Base-by-base conservation (phyloP, 1,140 invertebrate genomes). In the Nymphalis io region DNA sequence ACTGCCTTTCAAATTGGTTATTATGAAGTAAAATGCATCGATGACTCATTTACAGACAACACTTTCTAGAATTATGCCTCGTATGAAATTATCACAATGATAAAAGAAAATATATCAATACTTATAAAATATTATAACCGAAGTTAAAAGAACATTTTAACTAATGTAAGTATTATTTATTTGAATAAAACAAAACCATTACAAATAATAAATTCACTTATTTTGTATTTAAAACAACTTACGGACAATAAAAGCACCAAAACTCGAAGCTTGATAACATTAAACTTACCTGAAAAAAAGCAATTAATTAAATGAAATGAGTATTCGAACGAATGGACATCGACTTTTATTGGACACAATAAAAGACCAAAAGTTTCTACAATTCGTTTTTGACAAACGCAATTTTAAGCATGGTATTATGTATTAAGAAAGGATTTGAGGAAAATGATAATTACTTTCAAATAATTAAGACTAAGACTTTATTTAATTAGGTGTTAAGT, bases 241-340 rank as follows among this genome's bases (percentile, higher is more conserved):
- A 61, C 42, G 23, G 11, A 27, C 60, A 12, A 61, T 60, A 55
- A 42, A 53, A 33, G 15, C 48, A 23, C 68, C 21, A 69, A 33
- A 72, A 72, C 39, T 60, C 53, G 68, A 62, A 60, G 51, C 68
- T 55, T 67, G 53, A 60, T 61, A 65, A 70, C 63, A 68, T 55
- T 72, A 70, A 80, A 75, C 82, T 78, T 81, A 86, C 84, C 84
- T 84, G 84, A 76, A 84, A 82, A 78, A 80, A 68, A 60, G 46
- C 70, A 39, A 74, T 83, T 82, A 80, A 80, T 83, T 80, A 82
- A 81, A 80, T 67, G 74, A 73, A 80, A 73, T 68, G 55, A 81
- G 70, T 66, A 16, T 71, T 78, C 69, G 65, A 59, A 66, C 20
- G 53, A 58, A 51, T 66, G 68, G 63, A 76, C 80, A 79, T 79